These are phyloP conservation scores for Lasioglossum marginatum DNA, from an alignment of 2,888 invertebrate species.

Conservation along the genomic window DNA sequence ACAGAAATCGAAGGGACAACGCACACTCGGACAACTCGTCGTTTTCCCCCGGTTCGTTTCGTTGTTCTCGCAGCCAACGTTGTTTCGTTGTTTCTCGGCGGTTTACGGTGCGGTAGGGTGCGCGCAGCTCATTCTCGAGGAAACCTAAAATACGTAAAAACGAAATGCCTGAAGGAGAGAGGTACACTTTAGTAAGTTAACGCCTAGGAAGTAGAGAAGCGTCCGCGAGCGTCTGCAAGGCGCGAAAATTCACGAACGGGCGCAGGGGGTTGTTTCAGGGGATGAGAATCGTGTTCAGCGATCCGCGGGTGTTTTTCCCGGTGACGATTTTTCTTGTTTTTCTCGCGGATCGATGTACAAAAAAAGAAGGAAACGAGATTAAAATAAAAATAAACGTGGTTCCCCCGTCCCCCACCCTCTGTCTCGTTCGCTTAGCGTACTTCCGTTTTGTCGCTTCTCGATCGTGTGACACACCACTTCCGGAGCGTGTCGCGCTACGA, in stretches of 20 bases:
- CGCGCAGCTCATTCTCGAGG: constrained; percentile 25
- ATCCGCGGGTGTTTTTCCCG: constrained; percentile 29
- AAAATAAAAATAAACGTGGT: neutral
- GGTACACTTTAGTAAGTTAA: constrained; percentile 67
- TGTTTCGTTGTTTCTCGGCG: constrained; percentile 34
- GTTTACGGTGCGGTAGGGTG: constrained; percentile 57
- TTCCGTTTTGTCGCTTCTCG: constrained; percentile 48
- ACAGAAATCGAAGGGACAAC: constrained; percentile 12
- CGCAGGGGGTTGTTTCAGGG: neutral
- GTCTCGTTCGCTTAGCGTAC: constrained; percentile 20
- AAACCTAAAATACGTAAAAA: constrained; percentile 71
- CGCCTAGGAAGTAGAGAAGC: constrained; percentile 50
- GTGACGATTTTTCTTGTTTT: constrained; percentile 20
- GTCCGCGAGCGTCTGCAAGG: constrained; percentile 47
- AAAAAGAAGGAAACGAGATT: neutral
- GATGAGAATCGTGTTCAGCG: neutral
- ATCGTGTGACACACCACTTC: constrained; percentile 51
- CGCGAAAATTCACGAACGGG: constrained; percentile 8
- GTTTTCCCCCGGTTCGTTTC: neutral
- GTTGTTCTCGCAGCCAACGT: neutral
- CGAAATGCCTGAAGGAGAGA: constrained; percentile 69
- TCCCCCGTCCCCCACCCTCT: neutral
- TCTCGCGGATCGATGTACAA: constrained; percentile 47
- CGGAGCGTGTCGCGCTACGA: constrained; percentile 78
- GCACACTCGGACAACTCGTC: neutral